Evolutionary conservation across 1,140 invertebrate genomes (phyloP).

Genomic region (Rhynchophorus ferrugineus): DNA sequence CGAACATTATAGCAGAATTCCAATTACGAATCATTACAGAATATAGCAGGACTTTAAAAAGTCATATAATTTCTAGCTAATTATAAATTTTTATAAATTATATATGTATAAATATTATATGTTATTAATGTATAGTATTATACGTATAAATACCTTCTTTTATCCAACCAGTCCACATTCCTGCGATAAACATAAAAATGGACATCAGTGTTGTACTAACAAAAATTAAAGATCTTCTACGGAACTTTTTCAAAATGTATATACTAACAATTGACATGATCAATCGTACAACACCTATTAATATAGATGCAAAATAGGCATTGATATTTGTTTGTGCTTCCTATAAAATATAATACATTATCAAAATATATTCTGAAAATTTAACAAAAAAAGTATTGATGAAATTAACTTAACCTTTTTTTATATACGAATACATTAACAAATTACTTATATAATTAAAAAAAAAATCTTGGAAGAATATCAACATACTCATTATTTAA

Average conservation of each 20-base stretch:
- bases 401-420: too few species aligned
- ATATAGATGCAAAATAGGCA: constrained; percentile 47
- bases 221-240: constrained; percentile 46
- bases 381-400: background rate
- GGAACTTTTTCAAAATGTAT: constrained; percentile 45
- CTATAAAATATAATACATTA: constrained; percentile 17
- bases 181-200: constrained; percentile 46
- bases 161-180: constrained; percentile 45
- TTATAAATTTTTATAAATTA: too few species aligned
- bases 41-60: too few species aligned
- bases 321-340: constrained; percentile 25
- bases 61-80: too few species aligned
- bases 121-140: too few species aligned
- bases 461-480: too few species aligned
- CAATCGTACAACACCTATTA: constrained; percentile 58
- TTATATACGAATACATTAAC: too few species aligned
- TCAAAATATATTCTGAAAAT: background rate
- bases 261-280: constrained; percentile 51
- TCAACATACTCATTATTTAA: background rate
- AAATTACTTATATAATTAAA: too few species aligned
- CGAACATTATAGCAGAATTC: too few species aligned
- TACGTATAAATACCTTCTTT: constrained; percentile 30
- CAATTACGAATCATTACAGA: too few species aligned
- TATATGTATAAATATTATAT: too few species aligned
- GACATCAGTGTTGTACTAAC: constrained; percentile 47